Base-by-base conservation (phyloP, 2,888 invertebrate species). In the Scrobipalpa atriplicella region DNA sequence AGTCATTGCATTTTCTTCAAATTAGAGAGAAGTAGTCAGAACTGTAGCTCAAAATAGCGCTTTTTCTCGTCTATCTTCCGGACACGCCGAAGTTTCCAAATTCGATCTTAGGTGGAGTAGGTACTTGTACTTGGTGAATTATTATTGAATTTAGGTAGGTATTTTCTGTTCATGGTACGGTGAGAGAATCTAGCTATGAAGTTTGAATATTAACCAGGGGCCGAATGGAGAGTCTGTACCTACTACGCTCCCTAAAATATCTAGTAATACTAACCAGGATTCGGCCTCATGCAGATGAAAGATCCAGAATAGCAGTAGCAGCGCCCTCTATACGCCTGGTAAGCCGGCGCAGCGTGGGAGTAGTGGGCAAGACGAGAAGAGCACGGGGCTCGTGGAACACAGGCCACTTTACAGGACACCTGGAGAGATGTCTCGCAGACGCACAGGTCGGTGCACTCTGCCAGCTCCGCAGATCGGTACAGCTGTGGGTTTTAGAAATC, bases 231-330 rank as follows among this genome's bases (percentile, higher is more conserved):
- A n/a, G n/a, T n/a, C 38, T 38, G 38, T 38, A 38, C 38, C 6
- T 38, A 38, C n/a, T n/a, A 38, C 6, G 3, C 38, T 38, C 9
- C 18, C 19, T 56, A 56, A 5, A 19, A 11, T 43, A 29, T 29
- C 29, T 29, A 21, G 10, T 62, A 52, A 8, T 16, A 67, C 76
- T 77, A 67, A 93, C 93, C 92, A 72, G 93, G 93, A 68, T 92
- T 92, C 66, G 98, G 98, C 79, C 97, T 95, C 96, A 97, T 97
- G 91, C 98, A 98, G 90, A 98, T 97, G 89, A 98, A 98, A 71
- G 96, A 95, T 43, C 98, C 97, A 21, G 97, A 97, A 91, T 98
- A 98, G 90, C 98, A 98, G 77, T 97, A 95, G 89, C 98, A 98
- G 68, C 97, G 94, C 52, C 98, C 97, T 52, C 97, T 94, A 85